These are phyloP conservation scores for Graphium colonna DNA, from an alignment of 2,888 invertebrate genomes.

Conservation along the genomic window DNA sequence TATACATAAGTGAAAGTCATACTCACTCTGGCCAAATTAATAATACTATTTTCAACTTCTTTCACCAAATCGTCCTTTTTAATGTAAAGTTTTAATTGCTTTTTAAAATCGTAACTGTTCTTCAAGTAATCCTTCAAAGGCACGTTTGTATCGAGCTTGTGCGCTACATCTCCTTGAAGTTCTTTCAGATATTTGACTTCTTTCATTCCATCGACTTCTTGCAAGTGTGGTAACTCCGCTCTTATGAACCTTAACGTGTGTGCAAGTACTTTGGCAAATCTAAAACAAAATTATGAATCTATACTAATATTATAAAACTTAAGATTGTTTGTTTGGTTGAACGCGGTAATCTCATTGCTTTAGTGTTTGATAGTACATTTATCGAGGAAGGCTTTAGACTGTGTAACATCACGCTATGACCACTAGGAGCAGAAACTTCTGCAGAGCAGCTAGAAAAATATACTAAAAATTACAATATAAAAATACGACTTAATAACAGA, in stretches of 20 bases:
- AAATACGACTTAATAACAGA: too few species aligned
- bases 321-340: too few species aligned
- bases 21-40: conserved; percentile 57
- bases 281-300: too few species aligned
- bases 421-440: too few species aligned
- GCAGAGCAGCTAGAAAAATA: too few species aligned
- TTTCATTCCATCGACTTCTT: conserved; percentile 54
- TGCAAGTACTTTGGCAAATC: conserved; percentile 51
- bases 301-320: background rate
- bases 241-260: conserved; percentile 48
- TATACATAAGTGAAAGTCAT: too few species aligned
- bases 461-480: too few species aligned
- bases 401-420: too few species aligned
- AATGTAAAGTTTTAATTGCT: conserved; percentile 34
- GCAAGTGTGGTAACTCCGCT: conserved; percentile 56
- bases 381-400: too few species aligned
- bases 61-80: conserved; percentile 31
- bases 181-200: conserved; percentile 46
- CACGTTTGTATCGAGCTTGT: conserved; percentile 43
- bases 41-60: conserved; percentile 40
- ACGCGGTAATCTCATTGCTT: too few species aligned
- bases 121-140: conserved; percentile 43
- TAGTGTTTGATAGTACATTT: too few species aligned
- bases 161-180: conserved; percentile 45
- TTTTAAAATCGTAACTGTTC: conserved; percentile 29